Evolutionary conservation across 2,888 invertebrate genomes (phyloP), one percentile per base, ranked within the genome.

Genomic region (Fabriciana adippe): DNA sequence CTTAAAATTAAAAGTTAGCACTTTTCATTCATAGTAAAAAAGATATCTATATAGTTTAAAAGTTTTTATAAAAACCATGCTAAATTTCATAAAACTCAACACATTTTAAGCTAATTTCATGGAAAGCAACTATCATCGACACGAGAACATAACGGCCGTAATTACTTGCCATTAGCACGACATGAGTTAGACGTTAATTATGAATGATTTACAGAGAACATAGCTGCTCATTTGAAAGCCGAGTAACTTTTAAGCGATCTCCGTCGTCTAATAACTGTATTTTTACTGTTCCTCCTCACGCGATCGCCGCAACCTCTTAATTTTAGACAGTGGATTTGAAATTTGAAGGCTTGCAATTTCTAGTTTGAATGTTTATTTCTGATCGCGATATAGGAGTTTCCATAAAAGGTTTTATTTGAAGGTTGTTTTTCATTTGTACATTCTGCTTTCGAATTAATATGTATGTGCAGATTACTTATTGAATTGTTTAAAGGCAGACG

Each of bases 131-230:
- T 66, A 64, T n/a, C 21, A 55, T 51, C 55, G 35, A 6, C 18
- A 60, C 60, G 54, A 50, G 47, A 35, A 55, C 15, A 57, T 70
- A 57, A 68, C 45, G 53, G 57, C 61, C 57, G 47, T 48, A 72
- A 66, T 63, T 55, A 57, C 47, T 57, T 26, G 47, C 59, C 62
- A 68, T 70, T 68, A 68, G 31, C 55, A 45, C 55, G 48, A 71
- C 59, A 60, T 62, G 70, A 66, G 68, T 56, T 64, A 60, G 56
- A 64, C 69, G 69, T 54, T 68, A 66, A 68, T 71, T 68, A 65
- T 62, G 69, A 69, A 66, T 69, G 69, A 67, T 64, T 69, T 65
- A 69, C 68, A 51, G 14, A 55, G 59, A 63, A 66, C 35, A 41
- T 61, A 60, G 64, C 54, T 66, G 72, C 64, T 71, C 68, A 66